Evolutionary conservation across 2,797 vertebrate species (phyloP), one percentile per base, ranked within the genome.

Genomic region (Typhlichthys eigenmanni): DNA sequence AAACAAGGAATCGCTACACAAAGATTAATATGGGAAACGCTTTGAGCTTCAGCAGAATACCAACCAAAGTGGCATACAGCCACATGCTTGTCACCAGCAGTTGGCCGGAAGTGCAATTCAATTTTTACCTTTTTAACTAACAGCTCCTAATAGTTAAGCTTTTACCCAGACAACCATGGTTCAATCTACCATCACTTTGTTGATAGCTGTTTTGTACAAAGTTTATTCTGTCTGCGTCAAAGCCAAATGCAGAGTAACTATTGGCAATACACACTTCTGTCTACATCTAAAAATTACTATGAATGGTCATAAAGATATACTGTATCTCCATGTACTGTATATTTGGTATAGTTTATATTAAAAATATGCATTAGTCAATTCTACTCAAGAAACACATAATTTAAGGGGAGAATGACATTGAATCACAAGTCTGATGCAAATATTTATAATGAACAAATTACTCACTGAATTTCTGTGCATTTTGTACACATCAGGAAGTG

Each of bases 381-480:
- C 6, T 43, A 43, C 6, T 43, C 38, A 24, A 29, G 24, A 29
- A 29, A 29, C 24, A 29, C 24, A 43, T 7, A 43, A 43, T 43
- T 43, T 43, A 43, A 43, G 38, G 38, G 38, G 38, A 6, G 38
- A 6, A 14, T 48, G 47, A 48, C 11, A 14, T 48, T 48, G 6
- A 48, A 13, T 48, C 47, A 14, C 47, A 48, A 2, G n/a, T 48
- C 13, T 43, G 24, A 43, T 43, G 38, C 38, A 43, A 43, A 43
- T 43, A 9, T 43, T 43, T 43, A 43, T 43, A 43, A 43, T 38
- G 8, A 38, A 38, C 34, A 1, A 38, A 8, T 9, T 24, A 93
- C 95, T 96, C 83, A 96, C 95, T 76, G 64, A 48, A 63, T 62
- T 34, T 62, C 83, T 55, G 61, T 75, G 87, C 82, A 81, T 93